A percentile compares a stretch with the other conserved stretches of the same genome.
These are phyloP conservation scores for Pandion haliaetus DNA, from an alignment of 2,113 vertebrate genomes.

Conservation along the genomic window DNA sequence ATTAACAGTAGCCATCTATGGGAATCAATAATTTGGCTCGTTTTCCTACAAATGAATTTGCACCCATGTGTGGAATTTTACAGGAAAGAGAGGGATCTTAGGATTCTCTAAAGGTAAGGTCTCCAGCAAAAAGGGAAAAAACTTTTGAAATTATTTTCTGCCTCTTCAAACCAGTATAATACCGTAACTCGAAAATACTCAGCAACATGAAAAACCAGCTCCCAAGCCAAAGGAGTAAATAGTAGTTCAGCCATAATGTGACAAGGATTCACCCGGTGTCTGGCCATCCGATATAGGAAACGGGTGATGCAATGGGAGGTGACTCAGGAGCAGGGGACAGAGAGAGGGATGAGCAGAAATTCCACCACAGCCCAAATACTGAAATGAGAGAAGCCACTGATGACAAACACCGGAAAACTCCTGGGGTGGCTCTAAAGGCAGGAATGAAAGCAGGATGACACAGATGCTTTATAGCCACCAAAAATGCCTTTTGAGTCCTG, in stretches of 20 bases:
- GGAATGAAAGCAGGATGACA: not conserved
- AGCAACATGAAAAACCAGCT: not conserved
- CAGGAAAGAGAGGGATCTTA: not conserved
- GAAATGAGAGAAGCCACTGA: not conserved
- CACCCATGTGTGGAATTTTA: not conserved
- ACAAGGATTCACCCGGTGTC: fast-evolving
- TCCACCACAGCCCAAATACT: not conserved
- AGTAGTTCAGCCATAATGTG: not conserved
- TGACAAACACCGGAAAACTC: not conserved
- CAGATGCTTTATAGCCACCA: not conserved
- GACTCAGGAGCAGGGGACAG: not conserved
- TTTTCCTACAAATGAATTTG: not conserved
- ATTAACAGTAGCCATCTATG: not conserved
- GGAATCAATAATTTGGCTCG: not conserved
- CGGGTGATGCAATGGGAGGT: fast-evolving
- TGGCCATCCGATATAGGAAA: not conserved
- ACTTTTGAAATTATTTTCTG: not conserved
- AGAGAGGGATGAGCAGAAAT: not conserved
- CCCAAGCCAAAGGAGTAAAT: not conserved
- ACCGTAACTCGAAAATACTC: not conserved
- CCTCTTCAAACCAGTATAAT: not conserved
- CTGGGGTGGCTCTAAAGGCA: not conserved
- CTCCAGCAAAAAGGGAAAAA: not conserved
- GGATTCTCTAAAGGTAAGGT: not conserved
- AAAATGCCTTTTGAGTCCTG: not conserved